Evolutionary conservation across 1,140 invertebrate species (phyloP).

Genomic region (Nephila pilipes): DNA sequence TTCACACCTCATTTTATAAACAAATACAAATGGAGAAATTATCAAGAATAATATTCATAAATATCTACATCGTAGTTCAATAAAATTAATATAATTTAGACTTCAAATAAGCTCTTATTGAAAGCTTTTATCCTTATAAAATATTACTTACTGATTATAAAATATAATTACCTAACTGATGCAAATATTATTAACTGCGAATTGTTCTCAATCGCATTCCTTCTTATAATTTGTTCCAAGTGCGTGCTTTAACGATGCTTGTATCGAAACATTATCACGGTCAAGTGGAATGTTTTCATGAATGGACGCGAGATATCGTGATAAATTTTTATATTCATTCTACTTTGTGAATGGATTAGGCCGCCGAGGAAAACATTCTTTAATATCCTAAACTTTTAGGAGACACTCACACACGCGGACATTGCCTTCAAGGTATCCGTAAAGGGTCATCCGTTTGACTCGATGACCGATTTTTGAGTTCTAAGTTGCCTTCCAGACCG

Average conservation of each 20-base stretch:
- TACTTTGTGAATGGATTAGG: conserved; percentile 29
- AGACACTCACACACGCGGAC: conserved; percentile 55
- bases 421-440: conserved; percentile 64
- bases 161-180: too few relatives aligned
- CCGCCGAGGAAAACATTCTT: conserved; percentile 22
- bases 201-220: neutral
- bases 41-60: too few relatives aligned
- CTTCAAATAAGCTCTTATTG: too few relatives aligned
- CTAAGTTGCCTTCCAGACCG: conserved; percentile 17
- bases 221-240: neutral
- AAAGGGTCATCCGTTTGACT: conserved; percentile 73
- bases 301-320: neutral
- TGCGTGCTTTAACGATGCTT: neutral
- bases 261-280: neutral
- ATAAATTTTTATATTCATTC: conserved; percentile 2
- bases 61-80: too few relatives aligned
- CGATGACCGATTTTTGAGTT: conserved; percentile 60
- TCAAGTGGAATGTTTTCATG: conserved; percentile 6
- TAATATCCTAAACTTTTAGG: conserved; percentile 8
- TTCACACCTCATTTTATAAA: too few relatives aligned
- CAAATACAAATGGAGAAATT: too few relatives aligned
- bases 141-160: too few relatives aligned
- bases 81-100: too few relatives aligned
- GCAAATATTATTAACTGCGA: neutral
- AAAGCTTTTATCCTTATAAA: too few relatives aligned